Evolutionary conservation across 1,140 invertebrate genomes (phyloP), one percentile per base, ranked within the genome.

Genomic region (Lepidurus packardi): DNA sequence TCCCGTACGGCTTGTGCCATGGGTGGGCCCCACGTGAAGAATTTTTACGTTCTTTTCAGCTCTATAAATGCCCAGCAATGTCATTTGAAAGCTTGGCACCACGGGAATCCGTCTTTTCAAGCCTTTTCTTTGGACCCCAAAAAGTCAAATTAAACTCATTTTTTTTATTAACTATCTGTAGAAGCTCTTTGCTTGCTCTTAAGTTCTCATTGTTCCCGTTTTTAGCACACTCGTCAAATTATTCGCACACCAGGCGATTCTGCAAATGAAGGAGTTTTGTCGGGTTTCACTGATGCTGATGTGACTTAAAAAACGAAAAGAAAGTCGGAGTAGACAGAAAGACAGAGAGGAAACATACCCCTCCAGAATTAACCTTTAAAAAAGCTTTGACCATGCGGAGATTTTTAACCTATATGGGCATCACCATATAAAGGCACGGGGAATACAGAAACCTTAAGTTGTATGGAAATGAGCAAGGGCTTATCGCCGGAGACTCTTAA

Each of bases 331-430:
- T n/a, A 65, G 34, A 34, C 16, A 65, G 13, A 7, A 47, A 10
- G 53, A 65, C 53, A n/a, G 16, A 16, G 53, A 65, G 21, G 13
- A 21, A 21, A 65, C 53, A 10, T 21, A 4, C 34, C 34, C 34
- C 34, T 34, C 34, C 34, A 34, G 34, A 34, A 34, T 34, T 34
- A 34, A 13, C 53, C 53, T 65, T 65, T 65, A 65, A 65, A 65
- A 65, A 65, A 16, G 10, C 9, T 65, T 65, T 65, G 1, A n/a
- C 53, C 53, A 65, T 65, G 53, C 53, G 53, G 53, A 65, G 53
- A n/a, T 65, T n/a, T 65, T 65, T 65, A 65, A 65, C 53, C 53
- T 65, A 65, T 65, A 65, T 65, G 53, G 53, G 53, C 53, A 65
- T 13, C 53, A 65, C 53, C 53, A 65, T 65, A 65, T 65, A 65